A percentile compares a stretch with the other conserved stretches of the same genome.
These are phyloP conservation scores for Xiphophorus couchianus DNA, from an alignment of 2,113 vertebrate genomes.

Conservation along the genomic window DNA sequence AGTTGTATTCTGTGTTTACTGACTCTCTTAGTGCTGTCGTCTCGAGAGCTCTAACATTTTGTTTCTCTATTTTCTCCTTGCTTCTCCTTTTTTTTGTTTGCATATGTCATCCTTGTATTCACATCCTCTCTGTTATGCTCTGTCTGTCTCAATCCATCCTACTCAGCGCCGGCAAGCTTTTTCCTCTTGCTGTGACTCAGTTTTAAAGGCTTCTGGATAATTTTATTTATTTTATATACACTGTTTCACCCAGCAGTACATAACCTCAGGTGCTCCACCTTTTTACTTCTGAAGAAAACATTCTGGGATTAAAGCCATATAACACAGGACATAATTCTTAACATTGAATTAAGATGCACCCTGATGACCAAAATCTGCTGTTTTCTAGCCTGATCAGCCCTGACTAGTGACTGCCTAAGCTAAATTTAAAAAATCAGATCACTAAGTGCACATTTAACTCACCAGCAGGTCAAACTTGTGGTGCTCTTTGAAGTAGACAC, in stretches of 20 bases:
- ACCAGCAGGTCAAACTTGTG: neutral
- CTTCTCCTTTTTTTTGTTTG: conserved; percentile 26
- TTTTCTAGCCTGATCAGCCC: no score
- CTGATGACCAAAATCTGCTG: neutral
- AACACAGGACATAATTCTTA: conserved; percentile 28
- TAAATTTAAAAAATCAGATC: no score
- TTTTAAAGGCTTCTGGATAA: conserved; percentile 53
- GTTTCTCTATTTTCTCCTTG: neutral
- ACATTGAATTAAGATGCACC: conserved; percentile 8
- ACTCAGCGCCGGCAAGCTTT: conserved; percentile 46
- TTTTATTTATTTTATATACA: conserved; percentile 1
- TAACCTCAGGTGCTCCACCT: conserved; percentile 21
- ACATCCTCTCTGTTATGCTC: conserved; percentile 36
- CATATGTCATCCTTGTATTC: conserved; percentile 34
- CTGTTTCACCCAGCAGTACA: conserved; percentile 35
- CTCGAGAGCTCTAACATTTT: conserved; percentile 12
- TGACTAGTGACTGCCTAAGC: no score
- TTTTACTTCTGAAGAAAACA: conserved; percentile 16
- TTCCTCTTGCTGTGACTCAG: conserved; percentile 52
- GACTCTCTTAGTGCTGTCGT: conserved; percentile 33
- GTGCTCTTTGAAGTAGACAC: neutral
- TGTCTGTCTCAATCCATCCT: conserved; percentile 48
- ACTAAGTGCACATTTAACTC: neutral
- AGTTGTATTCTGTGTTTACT: conserved; percentile 44
- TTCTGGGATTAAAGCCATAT: conserved; percentile 14